A percentile compares a stretch with the other conserved stretches of the same genome.
phyloP scores from a whole-genome alignment of 1,140 invertebrate genomes.

The Zophobas atratus region DNA sequence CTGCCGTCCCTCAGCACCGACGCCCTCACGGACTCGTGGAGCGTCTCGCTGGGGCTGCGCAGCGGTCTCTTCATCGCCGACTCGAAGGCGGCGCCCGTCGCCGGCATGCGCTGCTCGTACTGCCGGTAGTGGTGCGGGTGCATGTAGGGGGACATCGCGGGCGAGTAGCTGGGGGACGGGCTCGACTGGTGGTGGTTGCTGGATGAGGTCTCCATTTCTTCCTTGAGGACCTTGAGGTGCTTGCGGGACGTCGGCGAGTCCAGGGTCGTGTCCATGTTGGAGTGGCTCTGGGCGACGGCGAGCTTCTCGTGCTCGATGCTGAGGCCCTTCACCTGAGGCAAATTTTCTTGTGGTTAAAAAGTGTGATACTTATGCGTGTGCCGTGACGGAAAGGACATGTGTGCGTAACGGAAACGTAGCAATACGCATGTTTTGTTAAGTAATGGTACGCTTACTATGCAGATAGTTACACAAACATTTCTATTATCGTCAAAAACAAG shows the following conservation, averaged over 20 bases:
- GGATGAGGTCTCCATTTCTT: constrained; percentile 64
- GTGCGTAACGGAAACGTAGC: too few species aligned
- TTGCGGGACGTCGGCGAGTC: constrained; percentile 59
- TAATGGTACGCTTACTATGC: too few species aligned
- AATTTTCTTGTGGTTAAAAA: neutral
- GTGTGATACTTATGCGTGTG: too few species aligned
- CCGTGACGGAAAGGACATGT: too few species aligned
- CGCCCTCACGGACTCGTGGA: constrained; percentile 71
- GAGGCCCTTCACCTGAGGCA: constrained; percentile 80
- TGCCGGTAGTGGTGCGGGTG: constrained; percentile 66
- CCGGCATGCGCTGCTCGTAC: constrained; percentile 67
- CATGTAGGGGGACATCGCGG: constrained; percentile 69
- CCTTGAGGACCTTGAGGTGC: constrained; percentile 60
- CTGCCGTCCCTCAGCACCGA: constrained; percentile 78
- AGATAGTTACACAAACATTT: too few species aligned
- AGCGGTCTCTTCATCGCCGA: constrained; percentile 68
- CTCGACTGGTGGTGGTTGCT: constrained; percentile 64
- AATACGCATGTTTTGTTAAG: too few species aligned
- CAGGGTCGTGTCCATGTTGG: constrained; percentile 62
- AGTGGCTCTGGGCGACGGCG: constrained; percentile 78
- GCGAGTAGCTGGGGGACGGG: constrained; percentile 67
- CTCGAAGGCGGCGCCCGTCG: constrained; percentile 69
- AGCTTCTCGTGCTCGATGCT: constrained; percentile 85
- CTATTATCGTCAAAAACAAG: too few species aligned
- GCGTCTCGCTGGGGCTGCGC: constrained; percentile 69